phyloP scores from a whole-genome alignment of 30 jellyfish, hydroid and myxozoan genomes.

The Pseudorhiza aurosa region DNA sequence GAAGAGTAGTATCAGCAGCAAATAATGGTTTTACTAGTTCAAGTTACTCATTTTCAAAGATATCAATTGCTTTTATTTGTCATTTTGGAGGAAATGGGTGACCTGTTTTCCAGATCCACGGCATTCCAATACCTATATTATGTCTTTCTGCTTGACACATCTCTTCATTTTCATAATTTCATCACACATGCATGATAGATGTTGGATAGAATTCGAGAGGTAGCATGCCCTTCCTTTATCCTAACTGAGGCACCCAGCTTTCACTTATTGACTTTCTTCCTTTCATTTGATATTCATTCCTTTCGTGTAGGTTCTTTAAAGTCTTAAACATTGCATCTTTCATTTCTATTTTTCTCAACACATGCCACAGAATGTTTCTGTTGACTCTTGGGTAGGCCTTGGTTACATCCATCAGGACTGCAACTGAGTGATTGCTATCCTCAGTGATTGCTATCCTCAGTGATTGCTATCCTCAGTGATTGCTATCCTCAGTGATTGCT shows the following conservation, averaged over 20 bases:
- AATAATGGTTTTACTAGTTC: background rate
- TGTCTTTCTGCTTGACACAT: background rate
- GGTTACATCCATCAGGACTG: background rate
- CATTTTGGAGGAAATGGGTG: background rate
- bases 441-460: no score
- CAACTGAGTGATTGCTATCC: background rate
- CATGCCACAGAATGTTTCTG: background rate
- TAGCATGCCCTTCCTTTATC: conserved; percentile 1
- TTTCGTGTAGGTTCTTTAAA: background rate
- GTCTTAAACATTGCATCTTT: background rate
- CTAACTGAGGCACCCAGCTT: background rate
- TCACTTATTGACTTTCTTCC: background rate
- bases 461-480: no score
- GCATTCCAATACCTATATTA: background rate
- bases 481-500: no score
- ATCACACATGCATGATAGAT: conserved; percentile 7
- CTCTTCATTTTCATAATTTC: background rate
- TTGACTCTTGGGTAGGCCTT: background rate
- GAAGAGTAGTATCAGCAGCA: background rate
- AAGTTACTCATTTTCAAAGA: background rate
- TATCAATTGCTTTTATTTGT: background rate
- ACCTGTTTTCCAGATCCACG: conserved; percentile 2
- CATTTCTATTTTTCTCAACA: background rate
- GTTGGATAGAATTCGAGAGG: background rate
- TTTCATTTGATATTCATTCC: background rate